Percentiles rank a stretch among this genome's conserved stretches.
These are phyloP conservation scores for Drosophila orena DNA, from an alignment of 1,140 invertebrate species.

Conservation along the genomic window DNA sequence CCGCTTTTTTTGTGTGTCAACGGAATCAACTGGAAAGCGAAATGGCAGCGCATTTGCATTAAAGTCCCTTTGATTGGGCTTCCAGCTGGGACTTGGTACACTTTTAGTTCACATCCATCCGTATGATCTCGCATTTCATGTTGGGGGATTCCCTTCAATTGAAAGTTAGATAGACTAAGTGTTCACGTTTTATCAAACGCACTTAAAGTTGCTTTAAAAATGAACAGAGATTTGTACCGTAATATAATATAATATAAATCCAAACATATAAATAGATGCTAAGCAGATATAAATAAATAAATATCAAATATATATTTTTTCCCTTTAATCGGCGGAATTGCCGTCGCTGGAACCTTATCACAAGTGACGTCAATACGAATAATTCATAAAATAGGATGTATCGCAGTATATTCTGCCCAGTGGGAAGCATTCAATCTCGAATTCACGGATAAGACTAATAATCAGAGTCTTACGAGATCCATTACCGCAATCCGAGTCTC, in stretches of 20 bases:
- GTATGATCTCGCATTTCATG: constrained; percentile 8
- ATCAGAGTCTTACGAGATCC: constrained; percentile 22
- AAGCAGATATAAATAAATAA: no score
- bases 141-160: constrained; percentile 2
- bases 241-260: no score
- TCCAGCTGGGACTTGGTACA: constrained; percentile 16
- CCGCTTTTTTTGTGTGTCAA: constrained; percentile 21
- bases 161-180: not conserved
- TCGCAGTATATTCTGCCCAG: no score
- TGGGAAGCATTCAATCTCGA: no score
- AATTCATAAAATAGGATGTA: not conserved
- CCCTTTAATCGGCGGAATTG: not conserved
- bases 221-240: no score
- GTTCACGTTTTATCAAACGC: not conserved
- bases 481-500: constrained; percentile 10
- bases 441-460: not conserved
- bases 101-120: constrained; percentile 9
- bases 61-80: constrained; percentile 35
- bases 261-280: no score
- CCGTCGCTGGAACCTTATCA: not conserved
- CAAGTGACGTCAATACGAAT: no score
- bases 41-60: constrained; percentile 31
- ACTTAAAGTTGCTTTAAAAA: no score
- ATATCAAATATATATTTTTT: no score
- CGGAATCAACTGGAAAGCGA: constrained; percentile 17